Evolutionary conservation across 2,888 invertebrate genomes (phyloP), one percentile per base, ranked within the genome.

Genomic region (Oscheius myriophilus): DNA sequence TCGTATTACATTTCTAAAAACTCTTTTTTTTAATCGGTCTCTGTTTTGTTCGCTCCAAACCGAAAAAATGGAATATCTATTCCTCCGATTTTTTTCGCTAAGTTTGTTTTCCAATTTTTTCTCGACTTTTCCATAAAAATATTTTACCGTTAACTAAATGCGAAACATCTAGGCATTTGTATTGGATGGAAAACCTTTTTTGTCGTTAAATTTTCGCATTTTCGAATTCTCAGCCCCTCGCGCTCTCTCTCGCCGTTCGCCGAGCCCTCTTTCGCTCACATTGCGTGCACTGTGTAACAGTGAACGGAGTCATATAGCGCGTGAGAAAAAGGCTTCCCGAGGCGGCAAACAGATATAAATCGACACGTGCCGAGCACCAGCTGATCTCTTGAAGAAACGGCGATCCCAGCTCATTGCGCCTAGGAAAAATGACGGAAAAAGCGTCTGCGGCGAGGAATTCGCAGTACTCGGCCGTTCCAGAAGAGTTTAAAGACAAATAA

Each of bases 301-400:
- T n/a, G 53, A 26, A 33, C 11, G 23, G 49, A 61, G 61, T 61
- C 61, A 61, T 61, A 61, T 46, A 61, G 61, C 61, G 61, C 61
- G 61, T 61, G 61, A 61, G 61, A 61, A 61, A 61, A 61, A 61
- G 46, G 16, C 49, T 43, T 57, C 57, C 57, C 57, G 57, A 57
- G 57, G 57, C 57, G 49, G 49, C 61, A 61, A 61, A 61, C 61
- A 61, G 46, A 61, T 46, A 61, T 61, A 61, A 61, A 61, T 61
- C 61, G 61, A 46, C 61, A 61, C 61, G 46, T 61, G 61, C 42
- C 49, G 46, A 9, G 33, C 18, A 49, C 61, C 61, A 61, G 61
- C 61, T 61, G 61, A 61, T 61, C 33, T 51, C 18, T 51, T 21
- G 46, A 18, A 51, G 51, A 51, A 12, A 12, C 51, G 12, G 51